Evolutionary conservation across 2,888 invertebrate species (phyloP).

Genomic region (Punctoribates punctum): DNA sequence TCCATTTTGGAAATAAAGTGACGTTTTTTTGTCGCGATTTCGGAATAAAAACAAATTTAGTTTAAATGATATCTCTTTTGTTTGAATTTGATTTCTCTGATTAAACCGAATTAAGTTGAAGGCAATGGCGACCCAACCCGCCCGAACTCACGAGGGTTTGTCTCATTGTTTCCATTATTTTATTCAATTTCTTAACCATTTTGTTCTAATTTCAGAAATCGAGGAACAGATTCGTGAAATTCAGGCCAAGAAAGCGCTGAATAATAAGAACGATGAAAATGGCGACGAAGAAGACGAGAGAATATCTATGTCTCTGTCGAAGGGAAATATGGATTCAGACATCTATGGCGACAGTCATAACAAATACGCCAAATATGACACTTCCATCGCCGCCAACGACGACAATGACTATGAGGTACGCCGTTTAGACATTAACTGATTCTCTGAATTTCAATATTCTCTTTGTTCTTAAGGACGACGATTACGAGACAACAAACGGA

Average conservation of each 20-base stretch:
- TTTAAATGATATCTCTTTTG: background rate
- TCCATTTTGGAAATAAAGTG: background rate
- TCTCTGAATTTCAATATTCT: constrained; percentile 43
- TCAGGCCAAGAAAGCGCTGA: constrained; percentile 74
- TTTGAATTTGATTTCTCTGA: background rate
- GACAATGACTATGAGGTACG: constrained; percentile 69
- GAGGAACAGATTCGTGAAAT: constrained; percentile 90
- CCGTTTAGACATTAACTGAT: background rate
- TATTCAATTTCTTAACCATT: constrained; percentile 46
- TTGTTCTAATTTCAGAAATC: constrained; percentile 67
- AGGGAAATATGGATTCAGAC: constrained; percentile 83
- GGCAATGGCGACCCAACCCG: constrained; percentile 34
- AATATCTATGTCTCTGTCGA: constrained; percentile 78
- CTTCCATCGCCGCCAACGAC: constrained; percentile 93
- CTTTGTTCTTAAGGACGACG: constrained; percentile 67
- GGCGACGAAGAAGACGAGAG: constrained; percentile 62
- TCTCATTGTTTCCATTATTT: constrained; percentile 2
- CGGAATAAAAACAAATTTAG: background rate
- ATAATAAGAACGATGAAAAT: constrained; percentile 60
- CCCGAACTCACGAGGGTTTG: constrained; percentile 42
- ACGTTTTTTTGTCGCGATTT: background rate
- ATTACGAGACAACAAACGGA: constrained; percentile 62
- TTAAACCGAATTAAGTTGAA: background rate
- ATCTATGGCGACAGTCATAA: constrained; percentile 74
- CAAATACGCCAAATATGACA: constrained; percentile 88